Conservation (phyloP, 1,140 invertebrate genomes). For the Penaeus indicus region DNA sequence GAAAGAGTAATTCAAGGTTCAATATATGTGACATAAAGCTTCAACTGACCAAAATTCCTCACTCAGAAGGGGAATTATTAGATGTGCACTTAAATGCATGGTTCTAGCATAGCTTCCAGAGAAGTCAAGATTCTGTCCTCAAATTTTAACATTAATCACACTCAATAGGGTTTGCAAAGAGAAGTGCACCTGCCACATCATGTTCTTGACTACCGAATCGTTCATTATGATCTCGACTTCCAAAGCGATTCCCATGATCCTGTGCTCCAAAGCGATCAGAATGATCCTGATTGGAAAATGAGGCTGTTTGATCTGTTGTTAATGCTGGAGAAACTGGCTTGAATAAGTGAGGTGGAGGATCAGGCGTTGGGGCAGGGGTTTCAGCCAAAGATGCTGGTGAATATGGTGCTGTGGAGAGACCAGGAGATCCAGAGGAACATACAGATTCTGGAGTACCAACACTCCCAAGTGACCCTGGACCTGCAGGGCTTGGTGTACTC, state of each 20-base stretch:
- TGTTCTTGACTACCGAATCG: constrained; percentile 35
- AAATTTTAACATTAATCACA: constrained; percentile 43
- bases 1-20: constrained; percentile 20
- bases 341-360: constrained; percentile 56
- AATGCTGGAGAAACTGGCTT: constrained; percentile 60
- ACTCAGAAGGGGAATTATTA: constrained; percentile 7
- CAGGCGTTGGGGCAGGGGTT: constrained; percentile 52
- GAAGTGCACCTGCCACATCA: constrained; percentile 44
- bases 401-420: constrained; percentile 51
- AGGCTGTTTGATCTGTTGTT: constrained; percentile 46
- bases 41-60: constrained; percentile 49
- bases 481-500: constrained; percentile 59
- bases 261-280: constrained; percentile 40
- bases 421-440: constrained; percentile 59
- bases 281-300: constrained; percentile 48
- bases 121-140: constrained; percentile 56
- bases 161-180: constrained; percentile 36
- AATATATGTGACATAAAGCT: constrained; percentile 53
- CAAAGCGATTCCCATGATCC: constrained; percentile 38
- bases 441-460: constrained; percentile 61
- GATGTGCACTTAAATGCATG: constrained; percentile 43
- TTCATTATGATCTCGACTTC: constrained; percentile 34
- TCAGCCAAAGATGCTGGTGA: constrained; percentile 44
- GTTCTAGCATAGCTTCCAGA: constrained; percentile 45
- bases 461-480: constrained; percentile 58